Percentiles rank a stretch among this genome's conserved stretches.
Evolutionary conservation across 2,888 invertebrate species (phyloP).

Genomic region (Pseudococcus viburni): DNA sequence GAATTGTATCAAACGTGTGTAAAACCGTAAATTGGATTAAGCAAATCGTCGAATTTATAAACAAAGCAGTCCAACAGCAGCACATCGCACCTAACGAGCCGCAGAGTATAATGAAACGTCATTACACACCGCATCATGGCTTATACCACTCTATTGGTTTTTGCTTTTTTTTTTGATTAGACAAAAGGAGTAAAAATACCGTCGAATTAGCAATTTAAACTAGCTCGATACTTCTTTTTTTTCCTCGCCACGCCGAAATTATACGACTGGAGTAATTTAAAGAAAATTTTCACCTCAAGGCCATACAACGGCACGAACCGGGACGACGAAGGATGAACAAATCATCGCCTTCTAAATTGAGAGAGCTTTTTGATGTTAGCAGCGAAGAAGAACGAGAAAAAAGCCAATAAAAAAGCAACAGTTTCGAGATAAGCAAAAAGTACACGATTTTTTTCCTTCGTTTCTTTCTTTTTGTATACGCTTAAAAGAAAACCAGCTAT

Average conservation of each 20-base stretch:
- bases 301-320: not conserved
- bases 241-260: not conserved
- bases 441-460: not conserved
- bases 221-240: not conserved
- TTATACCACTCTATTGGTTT: not conserved
- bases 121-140: not conserved
- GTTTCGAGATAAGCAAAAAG: constrained; percentile 1
- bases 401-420: constrained; percentile 25
- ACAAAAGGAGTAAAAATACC: constrained; percentile 13
- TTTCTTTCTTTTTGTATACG: not conserved
- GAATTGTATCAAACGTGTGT: not conserved
- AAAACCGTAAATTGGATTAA: constrained; percentile 22
- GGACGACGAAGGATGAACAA: constrained; percentile 6
- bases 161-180: constrained; percentile 15
- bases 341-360: constrained; percentile 16
- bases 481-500: not conserved
- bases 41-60: constrained; percentile 13
- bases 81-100: not conserved
- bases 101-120: not conserved
- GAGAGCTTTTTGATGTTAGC: constrained; percentile 11
- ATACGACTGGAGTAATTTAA: not conserved
- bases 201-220: constrained; percentile 29
- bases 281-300: not conserved
- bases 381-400: not conserved
- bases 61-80: not conserved